phyloP scores from a whole-genome alignment of 53 echinoderm and acorn worm species.

The Antedon mediterranea region DNA sequence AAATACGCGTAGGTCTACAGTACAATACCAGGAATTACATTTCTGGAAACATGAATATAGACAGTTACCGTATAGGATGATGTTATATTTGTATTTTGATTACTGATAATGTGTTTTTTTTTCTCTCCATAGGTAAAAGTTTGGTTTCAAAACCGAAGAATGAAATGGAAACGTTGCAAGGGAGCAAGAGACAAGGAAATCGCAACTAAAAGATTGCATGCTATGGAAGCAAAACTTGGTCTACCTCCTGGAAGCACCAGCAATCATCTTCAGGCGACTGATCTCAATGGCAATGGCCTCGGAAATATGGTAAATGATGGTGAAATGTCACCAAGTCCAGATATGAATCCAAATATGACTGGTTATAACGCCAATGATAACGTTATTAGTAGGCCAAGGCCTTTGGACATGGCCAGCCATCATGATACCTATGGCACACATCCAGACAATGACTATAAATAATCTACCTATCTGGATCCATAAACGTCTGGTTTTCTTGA shows the following conservation, averaged over 20 bases:
- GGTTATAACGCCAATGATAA: neutral
- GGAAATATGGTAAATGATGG: neutral
- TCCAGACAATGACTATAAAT: neutral
- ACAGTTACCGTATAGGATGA: too few species aligned
- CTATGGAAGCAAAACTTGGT: conserved; percentile 90
- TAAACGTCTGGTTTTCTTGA: too few species aligned
- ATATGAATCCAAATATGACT: neutral
- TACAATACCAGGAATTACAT: too few species aligned
- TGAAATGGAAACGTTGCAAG: conserved; percentile 98
- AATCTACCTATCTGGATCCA: neutral
- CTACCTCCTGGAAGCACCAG: conserved; percentile 90
- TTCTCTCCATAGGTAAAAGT: conserved; percentile 61
- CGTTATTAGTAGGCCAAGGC: neutral
- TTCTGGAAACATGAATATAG: too few species aligned
- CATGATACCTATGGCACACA: neutral
- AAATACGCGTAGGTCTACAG: too few species aligned
- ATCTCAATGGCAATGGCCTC: neutral
- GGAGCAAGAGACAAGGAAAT: conserved; percentile 94
- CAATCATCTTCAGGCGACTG: conserved; percentile 18
- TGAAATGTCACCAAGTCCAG: neutral
- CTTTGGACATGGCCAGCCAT: neutral
- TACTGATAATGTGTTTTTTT: neutral
- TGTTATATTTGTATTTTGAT: too few species aligned
- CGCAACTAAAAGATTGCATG: conserved; percentile 88
- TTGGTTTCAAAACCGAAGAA: conserved; percentile 98